Base-by-base conservation (phyloP, 2,888 invertebrate species). In the Drosophila paramelanica region DNA sequence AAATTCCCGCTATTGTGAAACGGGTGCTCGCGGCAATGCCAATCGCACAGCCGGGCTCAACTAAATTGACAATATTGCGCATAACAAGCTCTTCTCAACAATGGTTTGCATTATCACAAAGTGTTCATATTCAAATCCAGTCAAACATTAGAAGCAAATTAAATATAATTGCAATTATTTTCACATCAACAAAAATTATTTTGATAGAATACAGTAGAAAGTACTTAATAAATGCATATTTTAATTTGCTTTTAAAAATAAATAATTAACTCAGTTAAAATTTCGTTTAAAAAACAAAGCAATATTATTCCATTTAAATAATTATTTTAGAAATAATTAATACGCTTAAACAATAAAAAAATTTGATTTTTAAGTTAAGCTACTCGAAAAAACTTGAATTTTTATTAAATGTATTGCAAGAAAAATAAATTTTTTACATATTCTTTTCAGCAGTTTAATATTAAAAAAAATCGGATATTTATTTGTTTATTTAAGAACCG, bases 1-100 rank as follows among this genome's bases (percentile, higher is more conserved):
- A 81, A 84, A 78, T 77, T 72, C 58, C 43, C 47, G 43, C 47
- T 41, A 77, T 74, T 76, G 61, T 67, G 67, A 43, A 43, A 45
- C 41, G 27, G 20, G 60, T 50, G 55, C 38, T 45, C 41, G 41
- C 46, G 27, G 58, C 62, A 68, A 72, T 57, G 42, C 25, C 65
- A 74, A 66, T 73, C 56, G 56, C 42, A 43, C 41, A 47, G 38
- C 47, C 39, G 43, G 64, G 39, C 47, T 51, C 50, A 39, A 17
- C 42, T 36, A 13, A 47, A 69, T 58, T 51, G 57, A 55, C 45
- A 73, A 61, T 57, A 62, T 62, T 61, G 50, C 46, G 49, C 17
- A 59, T 56, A 65, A 64, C 58, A 62, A 64, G 53, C 50, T 11
- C 5, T 27, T 11, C 20, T 33, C 36, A 38, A 47, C 55, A 73